phyloP scores from a whole-genome alignment of 2,888 invertebrate species.

The Hypomecis atomaria region DNA sequence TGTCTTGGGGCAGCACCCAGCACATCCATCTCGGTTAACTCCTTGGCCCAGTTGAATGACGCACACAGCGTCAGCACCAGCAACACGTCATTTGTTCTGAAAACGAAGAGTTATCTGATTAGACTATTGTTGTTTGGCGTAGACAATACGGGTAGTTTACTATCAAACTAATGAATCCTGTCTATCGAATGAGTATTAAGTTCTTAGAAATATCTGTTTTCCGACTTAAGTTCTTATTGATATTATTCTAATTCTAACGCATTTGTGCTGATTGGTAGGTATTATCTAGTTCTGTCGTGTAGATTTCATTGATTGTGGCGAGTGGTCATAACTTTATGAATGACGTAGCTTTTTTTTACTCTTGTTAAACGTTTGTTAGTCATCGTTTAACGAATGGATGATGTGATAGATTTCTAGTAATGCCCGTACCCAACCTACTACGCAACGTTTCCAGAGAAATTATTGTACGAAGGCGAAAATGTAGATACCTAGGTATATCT shows the following conservation, averaged over 20 bases:
- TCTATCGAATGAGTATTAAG: slow-evolving; percentile 8
- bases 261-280: background rate
- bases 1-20: slow-evolving; percentile 63
- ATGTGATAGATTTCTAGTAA: too few relatives aligned
- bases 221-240: background rate
- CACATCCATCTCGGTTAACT: slow-evolving; percentile 70
- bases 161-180: slow-evolving; percentile 10
- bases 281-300: slow-evolving; percentile 1
- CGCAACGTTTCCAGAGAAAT: too few relatives aligned
- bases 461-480: too few relatives aligned
- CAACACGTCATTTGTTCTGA: slow-evolving; percentile 54
- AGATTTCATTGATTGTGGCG: background rate
- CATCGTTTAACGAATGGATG: slow-evolving; percentile 2
- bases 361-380: slow-evolving; percentile 1
- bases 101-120: slow-evolving; percentile 43
- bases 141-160: slow-evolving; percentile 2
- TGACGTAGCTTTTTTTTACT: background rate
- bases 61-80: slow-evolving; percentile 49
- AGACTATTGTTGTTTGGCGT: slow-evolving; percentile 1
- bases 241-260: slow-evolving; percentile 1
- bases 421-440: too few relatives aligned
- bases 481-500: too few relatives aligned
- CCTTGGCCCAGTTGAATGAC: slow-evolving; percentile 52
- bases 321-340: background rate
- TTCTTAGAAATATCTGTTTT: slow-evolving; percentile 22